These are phyloP conservation scores for Atta colombica DNA, from an alignment of 1,140 invertebrate genomes.

Conservation along the genomic window DNA sequence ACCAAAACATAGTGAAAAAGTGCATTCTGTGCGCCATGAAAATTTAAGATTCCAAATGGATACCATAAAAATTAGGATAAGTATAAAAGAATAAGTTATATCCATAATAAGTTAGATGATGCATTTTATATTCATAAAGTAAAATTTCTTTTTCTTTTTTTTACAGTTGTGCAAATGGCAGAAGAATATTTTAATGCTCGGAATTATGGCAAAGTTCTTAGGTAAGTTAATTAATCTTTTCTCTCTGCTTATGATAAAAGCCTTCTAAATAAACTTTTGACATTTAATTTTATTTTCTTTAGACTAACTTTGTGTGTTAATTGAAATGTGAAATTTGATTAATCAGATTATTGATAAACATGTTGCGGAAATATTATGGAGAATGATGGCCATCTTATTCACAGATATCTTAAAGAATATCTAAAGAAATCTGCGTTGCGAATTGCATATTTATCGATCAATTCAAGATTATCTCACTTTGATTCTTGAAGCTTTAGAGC, in stretches of 20 bases:
- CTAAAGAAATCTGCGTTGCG: conserved; percentile 90
- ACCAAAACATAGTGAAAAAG: too few relatives aligned
- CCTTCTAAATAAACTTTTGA: conserved; percentile 27
- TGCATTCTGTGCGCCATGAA: too few relatives aligned
- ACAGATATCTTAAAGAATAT: conserved; percentile 90
- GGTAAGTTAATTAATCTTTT: conserved; percentile 88
- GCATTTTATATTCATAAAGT: too few relatives aligned
- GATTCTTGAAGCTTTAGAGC: conserved; percentile 93
- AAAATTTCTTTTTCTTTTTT: conserved; percentile 72
- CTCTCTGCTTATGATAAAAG: neutral
- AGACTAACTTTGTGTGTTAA: conserved; percentile 67
- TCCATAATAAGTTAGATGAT: too few relatives aligned
- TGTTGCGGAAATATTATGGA: conserved; percentile 96
- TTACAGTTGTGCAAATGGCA: conserved; percentile 96
- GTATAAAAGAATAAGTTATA: too few relatives aligned
- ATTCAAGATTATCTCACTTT: conserved; percentile 95
- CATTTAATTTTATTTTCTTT: conserved; percentile 56
- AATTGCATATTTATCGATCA: conserved; percentile 95
- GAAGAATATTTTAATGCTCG: conserved; percentile 96
- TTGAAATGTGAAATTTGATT: conserved; percentile 56
- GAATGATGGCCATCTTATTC: conserved; percentile 96
- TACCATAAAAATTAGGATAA: too few relatives aligned
- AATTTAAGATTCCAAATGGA: too few relatives aligned
- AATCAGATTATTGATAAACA: conserved; percentile 92
- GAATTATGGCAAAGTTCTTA: conserved; percentile 96